Conservation (phyloP, 2,888 invertebrate species). For the Cerastis rubricosa region DNA sequence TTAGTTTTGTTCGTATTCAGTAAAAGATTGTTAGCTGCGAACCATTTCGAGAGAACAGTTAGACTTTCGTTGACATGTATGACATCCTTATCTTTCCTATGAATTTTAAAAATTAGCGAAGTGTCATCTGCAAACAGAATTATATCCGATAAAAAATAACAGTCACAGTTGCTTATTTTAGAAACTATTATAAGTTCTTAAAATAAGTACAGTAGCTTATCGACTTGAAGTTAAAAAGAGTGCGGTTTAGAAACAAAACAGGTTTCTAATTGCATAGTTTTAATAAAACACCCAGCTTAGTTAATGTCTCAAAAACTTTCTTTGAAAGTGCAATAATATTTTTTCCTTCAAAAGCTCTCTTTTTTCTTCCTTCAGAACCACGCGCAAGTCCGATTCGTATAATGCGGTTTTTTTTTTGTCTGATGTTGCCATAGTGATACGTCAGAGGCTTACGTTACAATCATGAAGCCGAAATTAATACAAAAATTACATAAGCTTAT, state of each 20-base stretch:
- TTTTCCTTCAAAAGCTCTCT: not conserved
- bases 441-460: conserved; percentile 12
- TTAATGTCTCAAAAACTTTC: no score
- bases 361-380: not conserved
- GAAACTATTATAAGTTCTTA: not conserved
- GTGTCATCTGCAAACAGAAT: no score
- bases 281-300: not conserved
- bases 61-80: no score
- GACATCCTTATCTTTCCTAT: no score
- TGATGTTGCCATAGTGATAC: conserved; percentile 5
- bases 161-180: not conserved
- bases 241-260: not conserved
- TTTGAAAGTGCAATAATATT: not conserved
- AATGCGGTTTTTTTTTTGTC: not conserved
- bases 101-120: no score
- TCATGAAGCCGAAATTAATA: conserved; percentile 14
- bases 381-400: not conserved
- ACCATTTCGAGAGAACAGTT: no score
- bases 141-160: no score
- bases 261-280: no score
- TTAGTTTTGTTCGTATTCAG: no score
- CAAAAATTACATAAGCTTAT: conserved; percentile 14
- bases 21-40: no score
- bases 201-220: no score
- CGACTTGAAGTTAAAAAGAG: not conserved